Evolutionary conservation across 2,888 invertebrate genomes (phyloP).

Genomic region (Mactromeris polynyma): DNA sequence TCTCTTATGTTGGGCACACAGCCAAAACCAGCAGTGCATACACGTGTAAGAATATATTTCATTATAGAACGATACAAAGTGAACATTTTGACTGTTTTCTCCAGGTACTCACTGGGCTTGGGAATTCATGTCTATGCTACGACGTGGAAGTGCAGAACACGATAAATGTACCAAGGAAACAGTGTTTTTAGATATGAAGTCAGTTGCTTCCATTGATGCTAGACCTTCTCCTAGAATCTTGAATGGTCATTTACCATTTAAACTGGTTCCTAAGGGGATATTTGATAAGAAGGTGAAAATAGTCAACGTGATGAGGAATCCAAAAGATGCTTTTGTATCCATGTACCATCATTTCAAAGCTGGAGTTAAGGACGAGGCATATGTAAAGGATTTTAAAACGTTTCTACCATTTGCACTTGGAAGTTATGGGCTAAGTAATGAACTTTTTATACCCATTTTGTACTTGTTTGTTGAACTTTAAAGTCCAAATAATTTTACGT

Average conservation of each 20-base stretch:
- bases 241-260: constrained; percentile 47
- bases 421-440: constrained; percentile 3
- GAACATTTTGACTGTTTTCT: too few relatives aligned
- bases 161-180: constrained; percentile 44
- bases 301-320: constrained; percentile 53
- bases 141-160: constrained; percentile 47
- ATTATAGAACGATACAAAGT: too few relatives aligned
- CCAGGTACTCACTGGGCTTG: constrained; percentile 65
- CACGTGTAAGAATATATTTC: too few relatives aligned
- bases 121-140: constrained; percentile 59
- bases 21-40: too few relatives aligned
- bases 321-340: constrained; percentile 55
- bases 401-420: not conserved
- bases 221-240: constrained; percentile 55
- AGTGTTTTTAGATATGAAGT: constrained; percentile 45
- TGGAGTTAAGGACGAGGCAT: not conserved
- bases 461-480: too few relatives aligned
- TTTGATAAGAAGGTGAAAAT: constrained; percentile 50
- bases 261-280: constrained; percentile 29
- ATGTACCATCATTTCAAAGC: constrained; percentile 31
- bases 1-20: too few relatives aligned
- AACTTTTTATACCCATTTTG: too few relatives aligned
- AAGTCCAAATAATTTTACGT: too few relatives aligned
- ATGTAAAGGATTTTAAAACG: not conserved
- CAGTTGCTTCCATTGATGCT: constrained; percentile 23